Percentiles rank a stretch among this genome's conserved stretches.
These are phyloP conservation scores for Melieria picta DNA, from an alignment of 2,888 invertebrate species.

Conservation along the genomic window DNA sequence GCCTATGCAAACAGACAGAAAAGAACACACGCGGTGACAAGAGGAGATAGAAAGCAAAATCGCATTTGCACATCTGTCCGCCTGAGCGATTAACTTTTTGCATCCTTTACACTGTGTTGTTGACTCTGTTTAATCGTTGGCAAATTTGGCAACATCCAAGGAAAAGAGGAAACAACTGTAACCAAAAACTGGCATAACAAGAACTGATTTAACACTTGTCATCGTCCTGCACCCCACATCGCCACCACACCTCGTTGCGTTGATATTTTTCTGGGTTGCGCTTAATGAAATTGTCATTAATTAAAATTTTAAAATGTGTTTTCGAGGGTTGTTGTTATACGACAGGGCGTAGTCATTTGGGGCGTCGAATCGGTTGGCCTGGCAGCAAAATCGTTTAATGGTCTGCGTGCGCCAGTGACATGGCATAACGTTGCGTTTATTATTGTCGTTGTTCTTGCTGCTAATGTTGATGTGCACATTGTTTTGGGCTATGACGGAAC, in stretches of 20 bases:
- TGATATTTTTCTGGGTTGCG: conserved; percentile 33
- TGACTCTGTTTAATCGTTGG: too few relatives aligned
- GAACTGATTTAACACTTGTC: conserved; percentile 20
- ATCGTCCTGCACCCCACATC: background rate
- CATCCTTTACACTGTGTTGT: conserved; percentile 29
- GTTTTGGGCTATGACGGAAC: background rate
- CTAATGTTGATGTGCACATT: background rate
- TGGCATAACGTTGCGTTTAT: conserved; percentile 35
- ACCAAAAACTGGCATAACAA: conserved; percentile 8
- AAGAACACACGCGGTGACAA: conserved; percentile 35
- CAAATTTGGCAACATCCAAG: background rate
- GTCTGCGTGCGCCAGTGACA: conserved; percentile 36
- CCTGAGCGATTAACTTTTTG: conserved; percentile 60
- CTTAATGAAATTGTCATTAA: conserved; percentile 64
- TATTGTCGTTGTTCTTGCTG: conserved; percentile 12
- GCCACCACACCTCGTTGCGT: conserved; percentile 5
- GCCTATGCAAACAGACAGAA: conserved; percentile 9
- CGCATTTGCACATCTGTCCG: conserved; percentile 54
- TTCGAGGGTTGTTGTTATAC: background rate
- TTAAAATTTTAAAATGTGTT: conserved; percentile 54
- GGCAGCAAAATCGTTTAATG: conserved; percentile 33
- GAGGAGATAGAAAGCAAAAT: conserved; percentile 51
- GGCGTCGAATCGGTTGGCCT: background rate
- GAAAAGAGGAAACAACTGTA: conserved; percentile 2
- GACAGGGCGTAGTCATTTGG: background rate